Evolutionary conservation across 2,888 invertebrate genomes (phyloP).

Genomic region (Tipula helvola): DNA sequence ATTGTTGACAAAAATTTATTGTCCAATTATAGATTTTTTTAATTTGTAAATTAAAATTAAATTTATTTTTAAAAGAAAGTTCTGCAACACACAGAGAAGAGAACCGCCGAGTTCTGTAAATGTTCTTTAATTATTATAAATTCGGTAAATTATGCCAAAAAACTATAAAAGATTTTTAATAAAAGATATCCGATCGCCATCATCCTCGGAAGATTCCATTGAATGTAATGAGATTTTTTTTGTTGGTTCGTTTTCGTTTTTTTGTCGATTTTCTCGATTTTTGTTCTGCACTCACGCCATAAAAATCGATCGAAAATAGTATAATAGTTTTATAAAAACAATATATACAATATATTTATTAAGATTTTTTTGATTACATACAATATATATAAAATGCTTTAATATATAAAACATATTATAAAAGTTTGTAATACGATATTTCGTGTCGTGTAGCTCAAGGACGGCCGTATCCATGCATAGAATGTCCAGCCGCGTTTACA

Average conservation of each 20-base stretch:
- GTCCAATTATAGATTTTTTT: neutral
- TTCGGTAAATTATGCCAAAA: constrained; percentile 4
- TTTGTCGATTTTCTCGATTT: neutral
- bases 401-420: neutral
- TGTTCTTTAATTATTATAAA: constrained; percentile 4
- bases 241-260: constrained; percentile 4
- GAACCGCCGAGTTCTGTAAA: neutral
- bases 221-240: constrained; percentile 4
- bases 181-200: constrained; percentile 5
- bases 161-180: constrained; percentile 6
- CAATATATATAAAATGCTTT: neutral
- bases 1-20: neutral
- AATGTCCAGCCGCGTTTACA: constrained; percentile 46
- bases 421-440: neutral
- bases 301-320: neutral
- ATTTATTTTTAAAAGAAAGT: neutral
- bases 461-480: constrained; percentile 36
- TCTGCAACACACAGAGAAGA: neutral
- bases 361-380: neutral
- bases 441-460: constrained; percentile 18
- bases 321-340: neutral
- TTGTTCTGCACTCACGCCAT: neutral
- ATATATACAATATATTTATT: neutral
- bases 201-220: neutral
- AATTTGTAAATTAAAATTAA: neutral